Percentiles rank a stretch among this genome's conserved stretches.
phyloP scores from a whole-genome alignment of 2,888 invertebrate genomes.

The Arrhopalites spinosus region DNA sequence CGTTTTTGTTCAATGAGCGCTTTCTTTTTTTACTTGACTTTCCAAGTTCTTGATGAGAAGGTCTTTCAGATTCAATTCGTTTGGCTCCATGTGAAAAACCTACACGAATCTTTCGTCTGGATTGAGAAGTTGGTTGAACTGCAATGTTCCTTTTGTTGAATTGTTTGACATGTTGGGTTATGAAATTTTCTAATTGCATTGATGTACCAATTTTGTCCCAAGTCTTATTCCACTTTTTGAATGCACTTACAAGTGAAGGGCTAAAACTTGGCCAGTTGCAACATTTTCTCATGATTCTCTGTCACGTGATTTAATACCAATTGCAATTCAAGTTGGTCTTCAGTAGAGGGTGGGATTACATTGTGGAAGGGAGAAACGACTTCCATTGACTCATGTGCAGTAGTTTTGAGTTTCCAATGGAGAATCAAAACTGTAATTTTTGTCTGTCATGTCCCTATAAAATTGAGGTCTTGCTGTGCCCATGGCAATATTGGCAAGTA shows the following conservation, averaged over 20 bases:
- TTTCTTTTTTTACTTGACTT: not conserved
- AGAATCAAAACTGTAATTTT: too few species aligned
- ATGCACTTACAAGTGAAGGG: not conserved
- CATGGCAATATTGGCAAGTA: not conserved
- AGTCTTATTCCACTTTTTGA: not conserved
- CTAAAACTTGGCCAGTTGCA: not conserved
- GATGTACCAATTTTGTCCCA: not conserved
- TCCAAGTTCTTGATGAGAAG: not conserved
- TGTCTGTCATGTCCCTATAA: not conserved
- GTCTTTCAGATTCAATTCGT: not conserved
- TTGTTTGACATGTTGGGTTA: not conserved
- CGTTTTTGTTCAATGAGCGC: not conserved
- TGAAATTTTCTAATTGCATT: not conserved
- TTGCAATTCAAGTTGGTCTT: too few species aligned
- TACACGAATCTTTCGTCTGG: not conserved
- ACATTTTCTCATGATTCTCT: not conserved
- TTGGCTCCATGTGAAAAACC: not conserved
- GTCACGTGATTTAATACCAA: too few species aligned
- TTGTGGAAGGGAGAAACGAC: too few species aligned
- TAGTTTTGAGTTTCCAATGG: too few species aligned
- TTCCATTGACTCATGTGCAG: too few species aligned
- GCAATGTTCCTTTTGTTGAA: not conserved
- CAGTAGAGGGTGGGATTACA: too few species aligned
- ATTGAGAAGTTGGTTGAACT: not conserved
- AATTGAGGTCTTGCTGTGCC: not conserved